Conservation (phyloP, 2,113 vertebrate species). For the Odontophorus gujanensis region DNA sequence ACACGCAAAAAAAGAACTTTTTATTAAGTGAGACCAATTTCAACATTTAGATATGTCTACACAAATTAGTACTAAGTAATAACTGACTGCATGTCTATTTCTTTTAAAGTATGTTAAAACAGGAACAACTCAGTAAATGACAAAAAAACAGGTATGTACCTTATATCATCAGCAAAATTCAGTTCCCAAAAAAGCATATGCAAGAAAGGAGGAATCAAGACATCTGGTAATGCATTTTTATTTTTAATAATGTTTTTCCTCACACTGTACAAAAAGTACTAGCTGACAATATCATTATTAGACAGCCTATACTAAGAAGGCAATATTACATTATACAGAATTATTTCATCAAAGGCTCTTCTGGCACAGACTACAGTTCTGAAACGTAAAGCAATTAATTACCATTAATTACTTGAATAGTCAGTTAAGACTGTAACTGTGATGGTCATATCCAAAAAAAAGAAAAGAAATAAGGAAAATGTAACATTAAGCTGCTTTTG, state of each 20-base stretch:
- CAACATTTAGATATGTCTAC: background rate
- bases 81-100: background rate
- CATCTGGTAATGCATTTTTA: background rate
- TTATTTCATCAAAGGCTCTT: constrained; percentile 21
- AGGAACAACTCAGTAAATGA: background rate
- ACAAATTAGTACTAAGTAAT: background rate
- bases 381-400: constrained; percentile 41
- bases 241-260: constrained; percentile 7
- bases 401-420: constrained; percentile 38
- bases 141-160: background rate
- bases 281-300: background rate
- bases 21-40: background rate
- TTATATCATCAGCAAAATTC: background rate
- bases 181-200: background rate
- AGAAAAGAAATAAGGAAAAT: background rate
- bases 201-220: background rate
- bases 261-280: background rate
- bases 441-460: background rate
- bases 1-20: rapidly evolving
- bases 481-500: constrained; percentile 17
- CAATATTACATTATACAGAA: constrained; percentile 1
- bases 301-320: background rate
- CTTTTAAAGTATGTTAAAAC: background rate
- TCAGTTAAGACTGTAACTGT: background rate
- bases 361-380: background rate